Evolutionary conservation across 2,113 vertebrate species (phyloP).

Genomic region (Callorhinus ursinus): DNA sequence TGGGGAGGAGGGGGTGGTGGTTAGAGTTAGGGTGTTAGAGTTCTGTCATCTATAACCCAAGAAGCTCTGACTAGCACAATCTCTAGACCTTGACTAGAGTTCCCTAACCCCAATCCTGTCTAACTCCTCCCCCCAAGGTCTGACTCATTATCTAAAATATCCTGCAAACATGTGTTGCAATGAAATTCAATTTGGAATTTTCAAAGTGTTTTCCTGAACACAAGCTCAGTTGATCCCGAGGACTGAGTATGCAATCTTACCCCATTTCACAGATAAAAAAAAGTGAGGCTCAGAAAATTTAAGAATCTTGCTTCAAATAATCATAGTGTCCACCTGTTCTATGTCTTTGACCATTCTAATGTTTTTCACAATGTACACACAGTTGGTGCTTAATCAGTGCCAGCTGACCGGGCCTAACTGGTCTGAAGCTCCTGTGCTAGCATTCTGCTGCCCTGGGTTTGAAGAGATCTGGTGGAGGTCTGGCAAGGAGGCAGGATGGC

Average conservation of each 20-base stretch:
- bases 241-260: background rate
- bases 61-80: background rate
- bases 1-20: fast-evolving
- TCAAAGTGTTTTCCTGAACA: background rate
- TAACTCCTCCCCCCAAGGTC: background rate
- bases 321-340: background rate
- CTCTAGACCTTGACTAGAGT: background rate
- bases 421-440: background rate
- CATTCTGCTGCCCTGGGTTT: background rate
- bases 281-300: background rate
- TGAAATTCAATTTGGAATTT: background rate
- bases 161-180: background rate
- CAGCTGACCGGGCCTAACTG: background rate
- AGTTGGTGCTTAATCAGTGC: background rate
- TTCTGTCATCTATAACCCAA: background rate
- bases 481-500: background rate
- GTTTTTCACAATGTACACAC: background rate
- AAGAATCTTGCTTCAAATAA: background rate
- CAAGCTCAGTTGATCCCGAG: background rate
- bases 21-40: background rate
- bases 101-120: background rate
- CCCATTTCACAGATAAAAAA: background rate
- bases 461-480: background rate
- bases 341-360: background rate
- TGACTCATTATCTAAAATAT: background rate